Evolutionary conservation across 2,113 vertebrate species (phyloP).

Genomic region (Anseranas semipalmata): DNA sequence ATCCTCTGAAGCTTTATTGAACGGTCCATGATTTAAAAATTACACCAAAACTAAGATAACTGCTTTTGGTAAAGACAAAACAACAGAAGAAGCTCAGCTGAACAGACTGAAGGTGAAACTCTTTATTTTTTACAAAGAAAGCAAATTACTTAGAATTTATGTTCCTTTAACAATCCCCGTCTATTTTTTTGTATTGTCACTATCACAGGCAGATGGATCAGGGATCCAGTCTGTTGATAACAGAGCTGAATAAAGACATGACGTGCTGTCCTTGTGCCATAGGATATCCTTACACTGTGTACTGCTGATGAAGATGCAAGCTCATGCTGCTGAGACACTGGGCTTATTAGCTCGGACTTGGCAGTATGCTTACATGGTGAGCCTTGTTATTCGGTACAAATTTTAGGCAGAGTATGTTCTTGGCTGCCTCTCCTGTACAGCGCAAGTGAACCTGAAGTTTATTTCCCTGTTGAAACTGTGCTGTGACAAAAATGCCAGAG

Average conservation of each 20-base stretch:
- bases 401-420: not conserved
- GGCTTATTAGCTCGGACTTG: not conserved
- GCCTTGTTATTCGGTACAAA: not conserved
- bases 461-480: not conserved
- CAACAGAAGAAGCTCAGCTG: not conserved
- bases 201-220: not conserved
- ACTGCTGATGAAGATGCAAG: not conserved
- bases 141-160: not conserved
- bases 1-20: not conserved
- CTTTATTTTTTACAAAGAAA: not conserved
- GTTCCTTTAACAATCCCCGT: not conserved
- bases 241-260: accelerated
- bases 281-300: not conserved
- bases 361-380: not conserved
- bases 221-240: not conserved
- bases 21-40: not conserved
- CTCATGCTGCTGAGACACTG: not conserved
- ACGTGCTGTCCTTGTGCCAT: not conserved
- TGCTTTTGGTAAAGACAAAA: not conserved
- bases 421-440: not conserved
- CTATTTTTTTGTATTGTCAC: not conserved
- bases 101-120: not conserved
- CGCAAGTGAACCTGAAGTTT: not conserved
- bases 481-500: not conserved
- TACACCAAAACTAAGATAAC: not conserved